These are phyloP conservation scores for Ectropis grisescens DNA, from an alignment of 1,140 invertebrate genomes.

Conservation along the genomic window DNA sequence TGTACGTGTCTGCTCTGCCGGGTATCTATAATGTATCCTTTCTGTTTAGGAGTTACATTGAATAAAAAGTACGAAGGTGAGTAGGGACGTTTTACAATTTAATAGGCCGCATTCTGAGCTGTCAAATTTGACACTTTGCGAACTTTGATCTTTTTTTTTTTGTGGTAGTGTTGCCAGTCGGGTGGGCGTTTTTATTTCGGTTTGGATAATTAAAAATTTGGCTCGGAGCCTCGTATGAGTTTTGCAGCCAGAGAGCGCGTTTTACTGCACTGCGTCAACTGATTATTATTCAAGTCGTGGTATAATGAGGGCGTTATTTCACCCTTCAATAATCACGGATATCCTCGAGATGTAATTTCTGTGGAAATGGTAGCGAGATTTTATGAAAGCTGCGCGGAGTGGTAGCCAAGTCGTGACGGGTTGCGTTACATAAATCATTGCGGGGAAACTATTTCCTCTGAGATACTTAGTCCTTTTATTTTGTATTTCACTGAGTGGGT, in stretches of 20 bases:
- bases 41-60: constrained; percentile 49
- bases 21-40: constrained; percentile 58
- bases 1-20: constrained; percentile 60
- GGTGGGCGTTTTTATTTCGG: constrained; percentile 6
- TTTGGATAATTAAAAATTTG: constrained; percentile 47
- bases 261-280: constrained; percentile 22
- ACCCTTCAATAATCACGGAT: constrained; percentile 4
- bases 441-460: too few relatives aligned
- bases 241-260: constrained; percentile 10
- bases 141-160: constrained; percentile 15
- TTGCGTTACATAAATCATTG: too few relatives aligned
- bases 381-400: too few relatives aligned
- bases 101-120: constrained; percentile 39
- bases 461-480: too few relatives aligned
- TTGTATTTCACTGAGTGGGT: too few relatives aligned
- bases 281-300: constrained; percentile 18
- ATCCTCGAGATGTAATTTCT: not conserved
- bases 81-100: constrained; percentile 41
- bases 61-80: constrained; percentile 48
- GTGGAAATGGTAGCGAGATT: constrained; percentile 1
- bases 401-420: too few relatives aligned
- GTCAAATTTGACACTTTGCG: constrained; percentile 35
- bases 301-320: constrained; percentile 18
- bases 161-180: too few relatives aligned
- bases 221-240: constrained; percentile 18